These are phyloP conservation scores for Solenopsis fugax DNA, from an alignment of 1,140 invertebrate species.

Conservation along the genomic window DNA sequence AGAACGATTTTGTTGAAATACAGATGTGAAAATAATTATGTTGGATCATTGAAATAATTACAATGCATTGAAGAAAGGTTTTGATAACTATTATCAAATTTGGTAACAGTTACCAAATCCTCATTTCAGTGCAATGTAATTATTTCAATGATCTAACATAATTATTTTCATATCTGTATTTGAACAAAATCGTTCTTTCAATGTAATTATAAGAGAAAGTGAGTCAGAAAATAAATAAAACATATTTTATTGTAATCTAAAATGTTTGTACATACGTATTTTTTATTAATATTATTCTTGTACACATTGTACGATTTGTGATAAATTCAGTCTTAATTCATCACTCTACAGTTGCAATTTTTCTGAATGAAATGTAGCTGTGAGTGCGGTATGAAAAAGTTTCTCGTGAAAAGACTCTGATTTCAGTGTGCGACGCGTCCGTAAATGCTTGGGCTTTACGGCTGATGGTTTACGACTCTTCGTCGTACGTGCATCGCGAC, in stretches of 20 bases:
- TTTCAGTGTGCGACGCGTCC: slow-evolving; percentile 21
- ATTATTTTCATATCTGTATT: too few species aligned
- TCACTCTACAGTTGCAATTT: neutral
- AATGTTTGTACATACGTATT: neutral
- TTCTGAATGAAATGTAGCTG: neutral
- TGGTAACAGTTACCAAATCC: too few species aligned
- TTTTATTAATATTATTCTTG: neutral
- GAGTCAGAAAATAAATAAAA: neutral
- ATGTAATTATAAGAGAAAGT: neutral
- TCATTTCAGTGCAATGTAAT: too few species aligned
- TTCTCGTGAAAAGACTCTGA: slow-evolving; percentile 22
- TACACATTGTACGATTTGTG: neutral
- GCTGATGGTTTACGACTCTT: slow-evolving; percentile 53
- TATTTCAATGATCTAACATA: too few species aligned
- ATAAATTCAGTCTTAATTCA: slow-evolving; percentile 36
- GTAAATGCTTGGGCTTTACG: slow-evolving; percentile 62
- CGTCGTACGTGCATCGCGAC: slow-evolving; percentile 23
- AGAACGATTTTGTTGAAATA: too few species aligned
- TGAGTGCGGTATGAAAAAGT: neutral
- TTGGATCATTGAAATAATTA: too few species aligned
- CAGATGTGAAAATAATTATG: too few species aligned
- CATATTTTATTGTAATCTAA: neutral
- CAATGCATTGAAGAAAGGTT: too few species aligned
- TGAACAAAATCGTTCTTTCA: too few species aligned
- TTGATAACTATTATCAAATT: too few species aligned